A percentile compares a stretch with the other conserved stretches of the same genome.
These are phyloP conservation scores for Eutrigla gurnardus DNA, from an alignment of 2,797 vertebrate genomes.

Conservation along the genomic window DNA sequence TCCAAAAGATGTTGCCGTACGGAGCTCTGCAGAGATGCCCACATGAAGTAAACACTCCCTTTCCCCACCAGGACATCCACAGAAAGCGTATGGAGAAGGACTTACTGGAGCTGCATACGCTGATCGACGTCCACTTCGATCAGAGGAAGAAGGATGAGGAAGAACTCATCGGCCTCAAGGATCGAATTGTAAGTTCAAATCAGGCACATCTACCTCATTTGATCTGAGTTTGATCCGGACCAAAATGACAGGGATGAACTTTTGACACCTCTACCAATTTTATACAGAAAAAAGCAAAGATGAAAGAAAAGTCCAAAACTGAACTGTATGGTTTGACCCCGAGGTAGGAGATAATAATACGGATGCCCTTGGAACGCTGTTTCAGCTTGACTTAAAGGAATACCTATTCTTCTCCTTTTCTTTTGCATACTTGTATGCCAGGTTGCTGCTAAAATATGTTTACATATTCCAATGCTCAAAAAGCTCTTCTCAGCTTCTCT, in stretches of 20 bases:
- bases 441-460: too few relatives aligned
- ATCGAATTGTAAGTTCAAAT: conserved; percentile 86
- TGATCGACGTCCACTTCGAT: conserved; percentile 94
- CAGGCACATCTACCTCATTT: not conserved
- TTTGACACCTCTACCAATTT: not conserved
- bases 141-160: conserved; percentile 94
- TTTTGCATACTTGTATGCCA: too few relatives aligned
- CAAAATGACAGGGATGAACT: not conserved
- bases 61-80: conserved; percentile 89
- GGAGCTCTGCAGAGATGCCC: not conserved
- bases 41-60: not conserved
- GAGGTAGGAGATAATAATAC: not conserved
- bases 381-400: too few relatives aligned
- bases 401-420: too few relatives aligned
- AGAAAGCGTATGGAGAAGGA: conserved; percentile 96
- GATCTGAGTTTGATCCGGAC: not conserved
- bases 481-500: too few relatives aligned
- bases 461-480: too few relatives aligned
- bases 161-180: conserved; percentile 90
- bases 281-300: not conserved
- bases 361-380: too few relatives aligned
- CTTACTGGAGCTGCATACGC: conserved; percentile 90
- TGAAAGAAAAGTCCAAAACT: not conserved
- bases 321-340: not conserved
- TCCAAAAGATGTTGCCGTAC: not conserved